Conservation (phyloP, 2,797 vertebrate species). For the Sciaenops ocellatus region DNA sequence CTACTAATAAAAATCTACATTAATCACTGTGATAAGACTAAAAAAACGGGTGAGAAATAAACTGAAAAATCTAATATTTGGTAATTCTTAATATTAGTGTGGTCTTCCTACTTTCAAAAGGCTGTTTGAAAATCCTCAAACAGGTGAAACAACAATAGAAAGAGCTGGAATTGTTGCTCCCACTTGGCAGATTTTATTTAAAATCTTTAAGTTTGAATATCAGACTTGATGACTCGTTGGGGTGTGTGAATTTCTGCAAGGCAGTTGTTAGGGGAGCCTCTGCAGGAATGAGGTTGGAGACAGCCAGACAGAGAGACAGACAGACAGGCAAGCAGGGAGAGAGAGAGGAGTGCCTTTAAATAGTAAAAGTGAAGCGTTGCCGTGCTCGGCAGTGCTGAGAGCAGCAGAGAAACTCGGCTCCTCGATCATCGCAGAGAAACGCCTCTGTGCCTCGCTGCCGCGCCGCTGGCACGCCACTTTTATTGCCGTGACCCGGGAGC, state of each 20-base stretch:
- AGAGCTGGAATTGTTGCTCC: conserved; percentile 6
- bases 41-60: not conserved
- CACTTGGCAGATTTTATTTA: conserved; percentile 19
- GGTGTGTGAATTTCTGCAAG: conserved; percentile 19
- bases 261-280: conserved; percentile 11
- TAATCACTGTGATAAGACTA: not conserved
- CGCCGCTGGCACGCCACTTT: conserved; percentile 80
- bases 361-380: conserved; percentile 63
- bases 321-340: not conserved
- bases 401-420: conserved; percentile 71
- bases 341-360: conserved; percentile 66
- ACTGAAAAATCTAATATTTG: not conserved
- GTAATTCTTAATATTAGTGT: conserved; percentile 8
- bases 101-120: conserved; percentile 11
- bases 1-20: not conserved
- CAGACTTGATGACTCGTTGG: conserved; percentile 10
- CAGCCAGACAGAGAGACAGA: not conserved
- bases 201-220: conserved; percentile 16
- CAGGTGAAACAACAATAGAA: conserved; percentile 11
- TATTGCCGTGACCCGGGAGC: conserved; percentile 82
- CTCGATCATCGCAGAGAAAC: conserved; percentile 79
- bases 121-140: conserved; percentile 16
- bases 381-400: conserved; percentile 67
- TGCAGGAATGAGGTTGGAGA: conserved; percentile 35
- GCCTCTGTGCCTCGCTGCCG: conserved; percentile 77